Evolutionary conservation across 2,888 invertebrate genomes (phyloP).

Genomic region (Drosophila trichaetosa): DNA sequence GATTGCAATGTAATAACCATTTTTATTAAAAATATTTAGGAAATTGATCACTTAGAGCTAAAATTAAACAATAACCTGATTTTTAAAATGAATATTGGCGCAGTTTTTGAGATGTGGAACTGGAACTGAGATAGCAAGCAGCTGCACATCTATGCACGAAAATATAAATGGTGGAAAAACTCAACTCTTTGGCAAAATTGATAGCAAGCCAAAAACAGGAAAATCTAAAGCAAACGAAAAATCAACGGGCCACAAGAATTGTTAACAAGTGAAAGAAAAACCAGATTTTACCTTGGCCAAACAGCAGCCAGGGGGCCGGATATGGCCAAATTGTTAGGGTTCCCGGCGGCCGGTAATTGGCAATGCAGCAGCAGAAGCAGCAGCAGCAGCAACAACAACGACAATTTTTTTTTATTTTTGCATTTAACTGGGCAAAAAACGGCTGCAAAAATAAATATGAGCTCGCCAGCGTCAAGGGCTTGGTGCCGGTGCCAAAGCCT

Average conservation of each 20-base stretch:
- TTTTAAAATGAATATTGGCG: constrained; percentile 62
- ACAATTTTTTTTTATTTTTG: constrained; percentile 55
- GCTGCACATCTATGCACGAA: constrained; percentile 20
- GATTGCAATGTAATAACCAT: constrained; percentile 47
- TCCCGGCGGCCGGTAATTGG: constrained; percentile 81
- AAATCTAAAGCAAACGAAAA: constrained; percentile 68
- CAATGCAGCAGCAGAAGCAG: constrained; percentile 54
- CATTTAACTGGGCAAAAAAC: constrained; percentile 56
- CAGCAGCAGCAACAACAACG: constrained; percentile 38
- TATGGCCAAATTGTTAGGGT: constrained; percentile 84
- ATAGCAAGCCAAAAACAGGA: constrained; percentile 61
- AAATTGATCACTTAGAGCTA: constrained; percentile 53
- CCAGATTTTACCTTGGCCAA: constrained; percentile 69
- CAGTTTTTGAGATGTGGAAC: neutral
- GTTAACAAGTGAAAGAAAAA: constrained; percentile 72
- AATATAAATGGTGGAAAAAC: constrained; percentile 11
- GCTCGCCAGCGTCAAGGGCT: constrained; percentile 59
- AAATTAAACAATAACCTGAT: constrained; percentile 45
- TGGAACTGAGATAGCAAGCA: constrained; percentile 6
- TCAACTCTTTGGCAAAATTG: constrained; percentile 48
- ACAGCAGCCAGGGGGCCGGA: constrained; percentile 81
- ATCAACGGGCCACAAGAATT: constrained; percentile 55
- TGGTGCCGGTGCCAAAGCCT: constrained; percentile 30
- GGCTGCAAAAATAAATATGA: constrained; percentile 72
- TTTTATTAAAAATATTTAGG: constrained; percentile 57